Evolutionary conservation across 64 coral and sea anemone genomes (phyloP).

Genomic region (Actinia tenebrosa): DNA sequence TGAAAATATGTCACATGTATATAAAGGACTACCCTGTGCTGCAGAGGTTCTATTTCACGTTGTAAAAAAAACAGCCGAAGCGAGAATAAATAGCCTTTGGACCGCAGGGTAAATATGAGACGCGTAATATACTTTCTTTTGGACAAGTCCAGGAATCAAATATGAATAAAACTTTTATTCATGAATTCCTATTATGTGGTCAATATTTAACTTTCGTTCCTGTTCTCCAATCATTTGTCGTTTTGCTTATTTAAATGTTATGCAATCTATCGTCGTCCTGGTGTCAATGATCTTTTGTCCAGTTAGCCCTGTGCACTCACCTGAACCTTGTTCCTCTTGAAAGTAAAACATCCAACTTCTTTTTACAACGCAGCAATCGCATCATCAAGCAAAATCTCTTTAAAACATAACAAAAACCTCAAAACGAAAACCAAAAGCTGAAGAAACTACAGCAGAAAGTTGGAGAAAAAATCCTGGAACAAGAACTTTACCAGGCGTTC

Average conservation of each 20-base stretch:
- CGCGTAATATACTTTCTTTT: no score
- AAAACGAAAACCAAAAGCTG: neutral
- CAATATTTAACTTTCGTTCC: no score
- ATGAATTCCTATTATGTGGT: no score
- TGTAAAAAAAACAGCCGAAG: no score
- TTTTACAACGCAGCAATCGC: neutral
- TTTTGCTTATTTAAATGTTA: neutral
- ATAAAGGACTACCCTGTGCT: neutral
- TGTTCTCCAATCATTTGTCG: no score
- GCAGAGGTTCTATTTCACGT: neutral
- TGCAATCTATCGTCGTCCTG: neutral
- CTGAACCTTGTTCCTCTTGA: neutral
- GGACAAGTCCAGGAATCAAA: neutral
- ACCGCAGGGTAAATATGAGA: no score
- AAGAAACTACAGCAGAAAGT: neutral
- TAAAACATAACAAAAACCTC: neutral
- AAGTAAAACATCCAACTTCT: neutral
- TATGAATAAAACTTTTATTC: neutral
- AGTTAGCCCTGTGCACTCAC: neutral
- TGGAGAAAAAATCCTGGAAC: neutral
- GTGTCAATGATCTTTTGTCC: neutral
- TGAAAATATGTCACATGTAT: neutral
- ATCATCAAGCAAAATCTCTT: neutral
- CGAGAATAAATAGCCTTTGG: no score
- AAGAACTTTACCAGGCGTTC: neutral